Conservation (phyloP, 1,140 invertebrate genomes). For the Drosophila carrolli region DNA sequence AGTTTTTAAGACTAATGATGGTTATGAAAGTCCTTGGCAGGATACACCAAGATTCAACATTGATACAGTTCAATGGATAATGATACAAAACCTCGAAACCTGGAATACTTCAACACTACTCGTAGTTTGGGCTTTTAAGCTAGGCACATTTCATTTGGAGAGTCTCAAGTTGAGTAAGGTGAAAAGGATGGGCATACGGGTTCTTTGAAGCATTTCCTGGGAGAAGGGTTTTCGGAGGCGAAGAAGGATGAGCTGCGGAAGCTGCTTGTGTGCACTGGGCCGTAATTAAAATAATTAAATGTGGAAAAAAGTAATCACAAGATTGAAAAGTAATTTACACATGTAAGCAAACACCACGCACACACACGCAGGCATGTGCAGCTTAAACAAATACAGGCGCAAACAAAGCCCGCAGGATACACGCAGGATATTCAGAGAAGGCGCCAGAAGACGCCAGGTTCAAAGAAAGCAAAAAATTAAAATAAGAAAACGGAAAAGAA, state of each 20-base stretch:
- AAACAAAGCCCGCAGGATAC: slow-evolving; percentile 78
- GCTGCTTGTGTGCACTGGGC: slow-evolving; percentile 45
- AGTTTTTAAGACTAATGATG: too few species aligned
- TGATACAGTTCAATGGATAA: too few species aligned
- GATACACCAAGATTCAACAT: background rate
- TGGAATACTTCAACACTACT: background rate
- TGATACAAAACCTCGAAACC: background rate
- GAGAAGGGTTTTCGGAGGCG: slow-evolving; percentile 5
- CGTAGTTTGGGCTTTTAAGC: background rate
- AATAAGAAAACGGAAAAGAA: slow-evolving; percentile 21
- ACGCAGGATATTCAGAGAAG: slow-evolving; percentile 49
- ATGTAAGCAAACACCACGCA: slow-evolving; percentile 76
- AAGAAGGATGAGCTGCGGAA: background rate
- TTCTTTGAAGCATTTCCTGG: slow-evolving; percentile 24
- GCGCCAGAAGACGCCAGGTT: slow-evolving; percentile 37
- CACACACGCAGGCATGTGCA: slow-evolving; percentile 29
- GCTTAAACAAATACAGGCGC: slow-evolving; percentile 63
- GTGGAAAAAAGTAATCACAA: slow-evolving; percentile 81
- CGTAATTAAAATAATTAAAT: slow-evolving; percentile 83
- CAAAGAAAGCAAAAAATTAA: slow-evolving; percentile 42
- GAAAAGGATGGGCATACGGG: background rate
- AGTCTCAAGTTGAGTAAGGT: background rate
- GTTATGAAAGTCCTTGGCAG: too few species aligned
- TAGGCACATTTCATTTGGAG: background rate
- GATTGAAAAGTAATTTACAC: slow-evolving; percentile 83